phyloP scores from a whole-genome alignment of 2,113 vertebrate genomes.

The Lichenostomus cassidix region DNA sequence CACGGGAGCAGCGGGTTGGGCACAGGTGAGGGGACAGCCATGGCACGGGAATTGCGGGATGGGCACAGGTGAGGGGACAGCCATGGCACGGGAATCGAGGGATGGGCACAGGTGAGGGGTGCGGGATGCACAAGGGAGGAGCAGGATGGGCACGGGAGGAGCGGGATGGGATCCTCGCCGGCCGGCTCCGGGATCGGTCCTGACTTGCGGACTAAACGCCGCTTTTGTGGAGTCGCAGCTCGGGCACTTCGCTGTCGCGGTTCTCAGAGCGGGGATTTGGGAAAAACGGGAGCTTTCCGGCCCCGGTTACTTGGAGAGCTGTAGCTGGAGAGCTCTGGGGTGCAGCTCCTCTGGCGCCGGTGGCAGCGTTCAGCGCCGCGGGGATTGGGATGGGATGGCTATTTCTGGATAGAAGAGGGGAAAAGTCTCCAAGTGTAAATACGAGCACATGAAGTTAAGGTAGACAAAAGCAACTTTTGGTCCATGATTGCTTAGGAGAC shows the following conservation, averaged over 20 bases:
- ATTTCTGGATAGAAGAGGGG: neutral
- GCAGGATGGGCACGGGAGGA: neutral
- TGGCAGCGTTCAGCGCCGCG: neutral
- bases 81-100: neutral
- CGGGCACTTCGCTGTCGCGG: neutral
- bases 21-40: neutral
- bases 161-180: neutral
- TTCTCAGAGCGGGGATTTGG: neutral
- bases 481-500: neutral
- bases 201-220: fast-evolving
- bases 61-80: neutral
- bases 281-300: neutral
- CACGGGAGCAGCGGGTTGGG: neutral
- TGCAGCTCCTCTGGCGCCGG: neutral
- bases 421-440: fast-evolving
- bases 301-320: neutral
- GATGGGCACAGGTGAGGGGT: neutral
- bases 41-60: too few relatives aligned
- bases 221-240: neutral
- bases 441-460: fast-evolving
- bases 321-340: fast-evolving
- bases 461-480: neutral
- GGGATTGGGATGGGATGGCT: neutral
- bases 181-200: too few relatives aligned
- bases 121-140: neutral